Evolutionary conservation across 2,113 vertebrate genomes (phyloP).

Genomic region (Coregonus clupeaformis): DNA sequence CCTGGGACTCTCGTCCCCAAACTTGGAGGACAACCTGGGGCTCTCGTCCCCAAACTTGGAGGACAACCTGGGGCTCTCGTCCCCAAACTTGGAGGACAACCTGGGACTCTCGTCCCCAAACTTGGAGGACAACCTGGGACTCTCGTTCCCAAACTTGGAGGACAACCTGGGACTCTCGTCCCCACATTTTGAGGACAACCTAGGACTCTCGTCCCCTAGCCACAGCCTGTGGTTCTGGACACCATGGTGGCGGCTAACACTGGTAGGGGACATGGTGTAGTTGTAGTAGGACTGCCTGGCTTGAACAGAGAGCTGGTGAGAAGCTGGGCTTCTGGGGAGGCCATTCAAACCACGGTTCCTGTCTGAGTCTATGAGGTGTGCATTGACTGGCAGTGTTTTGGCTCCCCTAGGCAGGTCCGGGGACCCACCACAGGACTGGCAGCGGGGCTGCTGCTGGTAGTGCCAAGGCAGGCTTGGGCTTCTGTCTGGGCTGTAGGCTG

Average conservation of each 20-base stretch:
- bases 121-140: neutral
- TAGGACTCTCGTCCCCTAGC: constrained; percentile 21
- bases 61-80: constrained; percentile 22
- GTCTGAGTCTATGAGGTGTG: constrained; percentile 44
- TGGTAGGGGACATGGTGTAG: neutral
- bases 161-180: constrained; percentile 29
- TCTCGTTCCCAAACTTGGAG: constrained; percentile 44
- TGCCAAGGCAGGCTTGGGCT: constrained; percentile 21
- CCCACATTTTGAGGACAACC: neutral
- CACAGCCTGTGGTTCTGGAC: constrained; percentile 30
- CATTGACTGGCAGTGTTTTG: constrained; percentile 54
- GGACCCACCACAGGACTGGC: constrained; percentile 64
- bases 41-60: constrained; percentile 36
- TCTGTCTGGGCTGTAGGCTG: constrained; percentile 24
- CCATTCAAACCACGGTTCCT: constrained; percentile 29
- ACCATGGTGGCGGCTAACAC: constrained; percentile 13
- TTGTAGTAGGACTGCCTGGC: constrained; percentile 24
- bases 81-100: constrained; percentile 40
- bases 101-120: constrained; percentile 32
- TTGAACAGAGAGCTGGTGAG: constrained; percentile 59
- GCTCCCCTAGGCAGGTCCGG: constrained; percentile 51
- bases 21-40: no score
- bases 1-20: constrained; percentile 22
- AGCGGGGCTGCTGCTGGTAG: constrained; percentile 34
- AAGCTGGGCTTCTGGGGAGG: constrained; percentile 64